Conservation (phyloP, 1,140 invertebrate species). For the Drosophila willistoni region DNA sequence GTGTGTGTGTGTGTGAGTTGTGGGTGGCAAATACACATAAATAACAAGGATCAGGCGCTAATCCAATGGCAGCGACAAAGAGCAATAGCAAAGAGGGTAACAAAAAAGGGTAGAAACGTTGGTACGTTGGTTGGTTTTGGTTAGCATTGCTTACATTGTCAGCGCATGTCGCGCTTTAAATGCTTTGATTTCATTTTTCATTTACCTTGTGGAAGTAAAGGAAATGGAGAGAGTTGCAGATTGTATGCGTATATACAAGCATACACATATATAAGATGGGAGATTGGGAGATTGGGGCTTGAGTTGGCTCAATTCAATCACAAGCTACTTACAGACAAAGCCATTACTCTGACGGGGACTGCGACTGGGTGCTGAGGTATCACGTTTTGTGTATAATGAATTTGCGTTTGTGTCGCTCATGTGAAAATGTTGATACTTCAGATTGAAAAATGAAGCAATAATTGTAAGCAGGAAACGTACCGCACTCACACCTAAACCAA, state of each 20-base stretch:
- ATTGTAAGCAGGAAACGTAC: slow-evolving; percentile 5
- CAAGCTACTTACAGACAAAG: slow-evolving; percentile 78
- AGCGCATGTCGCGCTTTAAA: slow-evolving; percentile 75
- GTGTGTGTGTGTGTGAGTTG: slow-evolving; percentile 29
- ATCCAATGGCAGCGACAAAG: slow-evolving; percentile 59
- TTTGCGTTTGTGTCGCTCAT: slow-evolving; percentile 49
- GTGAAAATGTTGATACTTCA: slow-evolving; percentile 40
- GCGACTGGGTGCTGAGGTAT: slow-evolving; percentile 1
- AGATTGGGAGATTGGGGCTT: slow-evolving; percentile 43
- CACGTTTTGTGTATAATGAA: slow-evolving; percentile 59
- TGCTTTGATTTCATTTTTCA: slow-evolving; percentile 81
- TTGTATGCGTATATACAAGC: no score
- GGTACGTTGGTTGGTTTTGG: slow-evolving; percentile 8
- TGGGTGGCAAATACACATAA: slow-evolving; percentile 50
- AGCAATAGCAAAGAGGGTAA: slow-evolving; percentile 24
- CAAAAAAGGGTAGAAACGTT: slow-evolving; percentile 3
- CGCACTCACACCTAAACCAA: not conserved
- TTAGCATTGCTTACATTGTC: slow-evolving; percentile 66
- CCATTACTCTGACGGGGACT: slow-evolving; percentile 62
- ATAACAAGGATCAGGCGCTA: slow-evolving; percentile 66
- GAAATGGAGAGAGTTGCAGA: slow-evolving; percentile 1
- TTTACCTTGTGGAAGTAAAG: slow-evolving; percentile 49
- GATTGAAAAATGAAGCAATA: slow-evolving; percentile 31
- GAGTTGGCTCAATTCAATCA: slow-evolving; percentile 74
- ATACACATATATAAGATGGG: slow-evolving; percentile 41